Evolutionary conservation across 2,888 invertebrate species (phyloP).

Genomic region (Dasypogon diadema): DNA sequence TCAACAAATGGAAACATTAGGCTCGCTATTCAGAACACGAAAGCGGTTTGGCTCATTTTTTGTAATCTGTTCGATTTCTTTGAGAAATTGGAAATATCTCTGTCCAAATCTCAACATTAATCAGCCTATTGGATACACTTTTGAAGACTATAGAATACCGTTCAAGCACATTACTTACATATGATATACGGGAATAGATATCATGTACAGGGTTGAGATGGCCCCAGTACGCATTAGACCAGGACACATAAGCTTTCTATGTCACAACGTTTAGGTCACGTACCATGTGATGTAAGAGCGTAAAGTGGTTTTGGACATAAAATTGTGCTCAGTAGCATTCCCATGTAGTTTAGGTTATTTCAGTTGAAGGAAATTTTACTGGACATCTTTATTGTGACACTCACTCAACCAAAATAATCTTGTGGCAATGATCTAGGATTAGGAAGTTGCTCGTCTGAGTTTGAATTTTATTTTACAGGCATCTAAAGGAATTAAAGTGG

Average conservation of each 20-base stretch:
- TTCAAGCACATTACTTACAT: conserved; percentile 4
- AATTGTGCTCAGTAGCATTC: background rate
- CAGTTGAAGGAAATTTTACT: background rate
- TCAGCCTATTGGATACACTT: conserved; percentile 12
- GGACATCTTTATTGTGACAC: conserved; percentile 25
- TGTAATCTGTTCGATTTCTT: conserved; percentile 27
- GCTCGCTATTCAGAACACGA: conserved; percentile 20
- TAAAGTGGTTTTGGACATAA: conserved; percentile 34
- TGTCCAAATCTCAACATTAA: conserved; percentile 3
- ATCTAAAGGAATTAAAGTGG: background rate
- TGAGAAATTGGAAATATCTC: conserved; percentile 21
- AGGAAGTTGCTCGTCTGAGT: conserved; percentile 12
- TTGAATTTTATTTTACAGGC: conserved; percentile 22
- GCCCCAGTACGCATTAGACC: no score
- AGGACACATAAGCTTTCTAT: background rate
- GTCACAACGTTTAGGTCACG: conserved; percentile 7
- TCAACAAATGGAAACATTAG: conserved; percentile 2
- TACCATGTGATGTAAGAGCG: background rate
- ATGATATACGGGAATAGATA: background rate
- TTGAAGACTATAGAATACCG: background rate
- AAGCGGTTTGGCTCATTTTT: conserved; percentile 20
- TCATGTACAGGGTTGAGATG: conserved; percentile 13
- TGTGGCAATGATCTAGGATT: conserved; percentile 29
- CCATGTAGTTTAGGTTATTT: background rate
- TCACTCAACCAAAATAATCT: conserved; percentile 25